Base-by-base conservation (phyloP, 1,140 invertebrate species). In the Psilanteris sp. region DNA sequence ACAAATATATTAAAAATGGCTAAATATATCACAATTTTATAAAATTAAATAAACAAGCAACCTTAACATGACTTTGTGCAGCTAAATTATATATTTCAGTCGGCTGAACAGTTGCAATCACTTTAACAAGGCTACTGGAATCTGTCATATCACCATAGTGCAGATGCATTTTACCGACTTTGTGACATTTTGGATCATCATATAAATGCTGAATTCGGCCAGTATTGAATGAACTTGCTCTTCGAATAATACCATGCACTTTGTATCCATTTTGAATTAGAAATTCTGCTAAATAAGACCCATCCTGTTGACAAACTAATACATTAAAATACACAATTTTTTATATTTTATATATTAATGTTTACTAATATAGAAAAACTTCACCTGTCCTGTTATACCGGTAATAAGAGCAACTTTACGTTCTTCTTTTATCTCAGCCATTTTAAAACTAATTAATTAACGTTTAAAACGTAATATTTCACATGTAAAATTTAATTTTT, bases 101-200 rank as follows among this genome's bases (percentile, higher is more conserved):
- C 0, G 98, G 98, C 81, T 94, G 92, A 13, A 92, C 92, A 81
- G 92, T 90, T 44, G 90, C 92, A 36, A 99, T 98, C 36, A 99
- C 94, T 90, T 98, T 98, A 15, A 99, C 96, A 70, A 99, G 90
- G 87, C 97, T 98, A 71, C 96, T 97, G 22, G 96, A 97, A 86
- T 99, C 98, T 0, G 97, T 99, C 92, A 99, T 94, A 82, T 99
- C 98, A 18, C 98, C 98, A 90, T 99, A 99, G 87, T 99, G 98
- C 1, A 99, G 90, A 78, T 96, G 94, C 94, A 99, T 97, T 77
- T 91, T 91, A 0, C 94, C 96, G 32, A 93, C 92, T 43, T 92
- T 92, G 87, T 98, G 97, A 34, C 93, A 92, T 36, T 93, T 92
- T 0, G 94, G 94, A 88, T 99, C 93, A 1, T 92, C 93, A 89